Conservation (phyloP, 2,113 vertebrate species). For the Apteryx mantelli region DNA sequence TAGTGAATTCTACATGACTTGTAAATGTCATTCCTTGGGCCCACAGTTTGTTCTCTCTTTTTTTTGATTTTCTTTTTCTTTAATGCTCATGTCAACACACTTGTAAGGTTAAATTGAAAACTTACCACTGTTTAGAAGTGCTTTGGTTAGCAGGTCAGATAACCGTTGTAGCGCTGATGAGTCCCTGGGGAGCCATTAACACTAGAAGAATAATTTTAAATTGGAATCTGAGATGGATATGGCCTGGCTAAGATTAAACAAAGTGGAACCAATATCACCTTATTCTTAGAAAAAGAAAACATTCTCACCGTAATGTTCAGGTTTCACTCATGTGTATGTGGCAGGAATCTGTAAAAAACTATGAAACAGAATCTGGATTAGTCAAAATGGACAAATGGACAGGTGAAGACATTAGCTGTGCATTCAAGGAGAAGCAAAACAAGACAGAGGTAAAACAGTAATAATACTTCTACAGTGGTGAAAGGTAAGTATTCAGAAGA, state of each 20-base stretch:
- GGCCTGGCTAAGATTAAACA: neutral
- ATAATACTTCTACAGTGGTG: neutral
- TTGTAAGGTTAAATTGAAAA: neutral
- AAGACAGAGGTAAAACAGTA: neutral
- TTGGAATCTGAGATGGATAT: neutral
- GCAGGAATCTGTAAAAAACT: neutral
- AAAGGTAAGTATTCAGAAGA: neutral
- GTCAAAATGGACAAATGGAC: neutral
- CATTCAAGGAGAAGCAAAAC: neutral
- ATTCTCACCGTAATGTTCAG: neutral
- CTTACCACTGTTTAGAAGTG: neutral
- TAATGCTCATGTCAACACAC: neutral
- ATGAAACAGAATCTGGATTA: neutral
- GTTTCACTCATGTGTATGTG: neutral
- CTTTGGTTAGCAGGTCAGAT: neutral
- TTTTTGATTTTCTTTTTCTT: neutral
- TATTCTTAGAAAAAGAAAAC: constrained; percentile 6
- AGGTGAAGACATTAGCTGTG: neutral
- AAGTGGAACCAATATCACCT: neutral
- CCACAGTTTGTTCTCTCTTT: neutral
- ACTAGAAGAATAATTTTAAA: constrained; percentile 4
- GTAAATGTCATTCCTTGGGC: neutral
- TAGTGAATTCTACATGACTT: neutral
- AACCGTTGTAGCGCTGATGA: neutral
- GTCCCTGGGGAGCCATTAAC: neutral